Evolutionary conservation across 2,888 invertebrate genomes (phyloP).

Genomic region (Aromia moschata): DNA sequence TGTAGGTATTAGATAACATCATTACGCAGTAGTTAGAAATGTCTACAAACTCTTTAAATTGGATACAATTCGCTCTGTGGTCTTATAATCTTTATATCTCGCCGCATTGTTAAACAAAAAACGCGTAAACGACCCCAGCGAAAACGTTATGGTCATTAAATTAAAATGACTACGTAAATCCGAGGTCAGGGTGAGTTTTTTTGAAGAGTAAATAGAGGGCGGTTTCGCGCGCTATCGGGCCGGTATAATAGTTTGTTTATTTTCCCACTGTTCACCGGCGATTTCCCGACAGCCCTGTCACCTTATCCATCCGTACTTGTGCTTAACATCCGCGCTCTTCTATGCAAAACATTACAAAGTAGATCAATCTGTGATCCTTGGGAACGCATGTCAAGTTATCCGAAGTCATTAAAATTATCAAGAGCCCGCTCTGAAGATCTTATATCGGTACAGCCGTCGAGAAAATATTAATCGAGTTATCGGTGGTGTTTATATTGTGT

Average conservation of each 20-base stretch:
- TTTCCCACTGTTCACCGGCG: conserved; percentile 61
- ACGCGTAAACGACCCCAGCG: conserved; percentile 6
- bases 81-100: background rate
- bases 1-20: too few relatives aligned
- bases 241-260: conserved; percentile 64
- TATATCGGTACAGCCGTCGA: conserved; percentile 33
- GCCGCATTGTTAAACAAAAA: conserved; percentile 12
- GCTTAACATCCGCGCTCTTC: conserved; percentile 56
- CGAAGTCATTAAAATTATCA: conserved; percentile 39
- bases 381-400: conserved; percentile 58
- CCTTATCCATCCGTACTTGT: conserved; percentile 59
- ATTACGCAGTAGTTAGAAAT: too few relatives aligned
- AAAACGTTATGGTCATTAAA: conserved; percentile 25
- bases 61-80: background rate
- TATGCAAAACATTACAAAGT: conserved; percentile 64
- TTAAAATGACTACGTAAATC: conserved; percentile 26
- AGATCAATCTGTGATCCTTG: conserved; percentile 62
- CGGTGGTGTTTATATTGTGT: conserved; percentile 54
- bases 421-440: conserved; percentile 30
- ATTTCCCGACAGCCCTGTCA: conserved; percentile 61
- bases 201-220: conserved; percentile 55
- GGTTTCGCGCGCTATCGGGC: conserved; percentile 59
- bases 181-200: conserved; percentile 39
- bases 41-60: too few relatives aligned
- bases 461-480: conserved; percentile 41